Percentiles rank a stretch among this genome's conserved stretches.
Evolutionary conservation across 2,113 vertebrate species (phyloP).

Genomic region (Hystrix cristata): DNA sequence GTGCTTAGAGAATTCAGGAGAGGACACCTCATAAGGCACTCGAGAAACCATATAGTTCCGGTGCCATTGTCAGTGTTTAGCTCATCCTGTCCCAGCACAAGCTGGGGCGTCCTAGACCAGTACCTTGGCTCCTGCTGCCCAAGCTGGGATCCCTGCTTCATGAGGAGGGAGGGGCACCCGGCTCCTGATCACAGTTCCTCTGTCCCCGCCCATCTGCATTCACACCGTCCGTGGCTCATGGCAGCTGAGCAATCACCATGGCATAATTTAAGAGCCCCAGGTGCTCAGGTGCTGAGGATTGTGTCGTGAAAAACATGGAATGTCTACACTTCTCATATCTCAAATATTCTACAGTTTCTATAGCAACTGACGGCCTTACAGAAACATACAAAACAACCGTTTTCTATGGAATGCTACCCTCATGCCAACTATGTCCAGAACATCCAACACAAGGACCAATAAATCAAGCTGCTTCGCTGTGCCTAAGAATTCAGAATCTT

Average conservation of each 20-base stretch:
- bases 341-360: neutral
- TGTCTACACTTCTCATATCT: neutral
- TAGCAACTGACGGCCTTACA: neutral
- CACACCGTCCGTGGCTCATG: no score
- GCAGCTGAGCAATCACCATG: neutral
- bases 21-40: rapidly evolving
- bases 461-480: neutral
- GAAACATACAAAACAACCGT: neutral
- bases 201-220: neutral
- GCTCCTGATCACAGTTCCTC: neutral
- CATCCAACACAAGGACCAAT: neutral
- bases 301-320: neutral
- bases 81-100: neutral
- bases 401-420: neutral
- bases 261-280: neutral
- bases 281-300: neutral
- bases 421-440: neutral
- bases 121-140: neutral
- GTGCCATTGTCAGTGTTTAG: neutral
- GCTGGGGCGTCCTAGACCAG: neutral
- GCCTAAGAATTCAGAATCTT: neutral
- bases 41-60: neutral
- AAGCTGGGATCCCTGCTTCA: neutral
- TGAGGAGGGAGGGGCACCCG: neutral
- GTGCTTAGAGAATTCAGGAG: neutral